Evolutionary conservation across 2,113 vertebrate species (phyloP).

Genomic region (Speoplatyrhinus poulsoni): DNA sequence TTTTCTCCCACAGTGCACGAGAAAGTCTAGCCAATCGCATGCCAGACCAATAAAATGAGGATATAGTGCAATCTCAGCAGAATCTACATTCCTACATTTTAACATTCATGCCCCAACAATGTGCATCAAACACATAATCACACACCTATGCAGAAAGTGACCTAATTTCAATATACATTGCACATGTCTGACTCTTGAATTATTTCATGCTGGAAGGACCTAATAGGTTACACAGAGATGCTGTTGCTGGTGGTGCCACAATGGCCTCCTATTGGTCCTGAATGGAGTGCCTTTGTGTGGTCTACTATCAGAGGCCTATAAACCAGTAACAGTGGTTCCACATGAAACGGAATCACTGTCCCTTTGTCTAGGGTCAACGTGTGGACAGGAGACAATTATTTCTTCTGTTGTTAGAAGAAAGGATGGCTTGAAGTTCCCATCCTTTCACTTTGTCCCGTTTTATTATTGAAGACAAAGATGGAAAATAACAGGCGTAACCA

Average conservation of each 20-base stretch:
- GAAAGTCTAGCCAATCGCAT: background rate
- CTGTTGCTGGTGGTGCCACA: slow-evolving; percentile 42
- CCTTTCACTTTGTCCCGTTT: slow-evolving; percentile 54
- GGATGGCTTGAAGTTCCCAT: slow-evolving; percentile 52
- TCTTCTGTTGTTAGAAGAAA: slow-evolving; percentile 67
- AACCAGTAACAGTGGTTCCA: slow-evolving; percentile 46
- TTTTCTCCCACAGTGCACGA: too few species aligned
- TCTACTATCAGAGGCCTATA: slow-evolving; percentile 52
- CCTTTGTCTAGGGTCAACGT: slow-evolving; percentile 63
- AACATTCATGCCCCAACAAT: background rate
- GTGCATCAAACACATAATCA: background rate
- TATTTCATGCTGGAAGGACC: slow-evolving; percentile 22
- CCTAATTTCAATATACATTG: slow-evolving; percentile 19
- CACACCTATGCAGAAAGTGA: slow-evolving; percentile 1
- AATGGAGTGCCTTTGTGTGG: slow-evolving; percentile 67
- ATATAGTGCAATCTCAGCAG: slow-evolving; percentile 18
- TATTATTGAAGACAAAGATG: slow-evolving; percentile 50
- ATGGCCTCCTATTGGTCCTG: slow-evolving; percentile 43
- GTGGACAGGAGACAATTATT: slow-evolving; percentile 63
- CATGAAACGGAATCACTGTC: slow-evolving; percentile 34
- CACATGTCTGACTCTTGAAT: slow-evolving; percentile 15
- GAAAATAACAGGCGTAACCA: slow-evolving; percentile 60
- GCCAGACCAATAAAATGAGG: slow-evolving; percentile 15
- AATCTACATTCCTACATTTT: background rate
- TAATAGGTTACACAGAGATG: slow-evolving; percentile 49